phyloP scores from a whole-genome alignment of 2,888 invertebrate genomes.

The Malachius bipustulatus region DNA sequence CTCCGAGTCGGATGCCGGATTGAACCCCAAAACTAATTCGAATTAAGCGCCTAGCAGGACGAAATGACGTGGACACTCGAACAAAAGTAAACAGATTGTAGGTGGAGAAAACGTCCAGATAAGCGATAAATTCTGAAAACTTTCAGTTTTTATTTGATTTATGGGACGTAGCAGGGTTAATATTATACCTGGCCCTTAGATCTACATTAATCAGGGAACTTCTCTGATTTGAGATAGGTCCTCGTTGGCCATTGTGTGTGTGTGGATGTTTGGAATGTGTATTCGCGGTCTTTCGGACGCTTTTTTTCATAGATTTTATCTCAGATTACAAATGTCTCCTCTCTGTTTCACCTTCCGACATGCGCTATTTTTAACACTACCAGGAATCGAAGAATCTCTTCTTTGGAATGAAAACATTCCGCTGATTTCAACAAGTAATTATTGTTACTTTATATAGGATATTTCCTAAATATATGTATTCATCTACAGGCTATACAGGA shows the following conservation, averaged over 20 bases:
- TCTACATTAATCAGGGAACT: constrained; percentile 29
- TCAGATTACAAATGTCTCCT: constrained; percentile 6
- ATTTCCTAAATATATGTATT: no score
- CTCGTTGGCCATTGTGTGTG: constrained; percentile 22
- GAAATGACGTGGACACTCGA: constrained; percentile 12
- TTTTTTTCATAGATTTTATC: constrained; percentile 11
- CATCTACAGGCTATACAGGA: no score
- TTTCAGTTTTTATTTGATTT: constrained; percentile 32
- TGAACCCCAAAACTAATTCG: constrained; percentile 1
- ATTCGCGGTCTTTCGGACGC: constrained; percentile 19
- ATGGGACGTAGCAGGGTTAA: constrained; percentile 27
- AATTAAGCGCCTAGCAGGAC: not conserved
- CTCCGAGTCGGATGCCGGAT: no score
- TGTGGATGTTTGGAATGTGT: constrained; percentile 19
- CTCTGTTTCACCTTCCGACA: constrained; percentile 6
- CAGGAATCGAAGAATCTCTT: no score
- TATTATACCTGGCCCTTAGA: constrained; percentile 27
- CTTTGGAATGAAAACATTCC: no score
- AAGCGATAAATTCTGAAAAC: constrained; percentile 27
- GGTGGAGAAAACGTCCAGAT: constrained; percentile 29
- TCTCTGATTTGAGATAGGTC: constrained; percentile 28
- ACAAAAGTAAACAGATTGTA: constrained; percentile 30
- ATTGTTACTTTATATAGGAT: no score
- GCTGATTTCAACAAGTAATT: no score
- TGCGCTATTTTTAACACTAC: no score